Evolutionary conservation across 2,113 vertebrate species (phyloP).

Genomic region (Chaenocephalus aceratus): DNA sequence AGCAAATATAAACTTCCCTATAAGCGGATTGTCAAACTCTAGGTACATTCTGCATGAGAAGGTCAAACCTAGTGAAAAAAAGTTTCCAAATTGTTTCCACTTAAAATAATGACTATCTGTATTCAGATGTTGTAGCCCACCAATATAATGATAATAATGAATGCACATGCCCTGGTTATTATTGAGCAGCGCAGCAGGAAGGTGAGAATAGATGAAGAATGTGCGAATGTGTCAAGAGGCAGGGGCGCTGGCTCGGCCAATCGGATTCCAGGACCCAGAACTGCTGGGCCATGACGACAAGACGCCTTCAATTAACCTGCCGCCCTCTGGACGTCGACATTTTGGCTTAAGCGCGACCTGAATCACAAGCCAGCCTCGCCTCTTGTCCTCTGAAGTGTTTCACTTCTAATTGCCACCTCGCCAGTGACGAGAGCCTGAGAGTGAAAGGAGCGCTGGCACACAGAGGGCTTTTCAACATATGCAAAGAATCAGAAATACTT

Average conservation of each 20-base stretch:
- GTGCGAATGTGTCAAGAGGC: neutral
- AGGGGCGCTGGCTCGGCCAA: neutral
- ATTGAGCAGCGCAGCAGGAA: neutral
- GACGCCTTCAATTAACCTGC: constrained; percentile 71
- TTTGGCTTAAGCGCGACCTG: constrained; percentile 61
- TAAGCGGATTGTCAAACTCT: neutral
- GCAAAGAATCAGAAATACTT: neutral
- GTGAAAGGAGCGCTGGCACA: constrained; percentile 12
- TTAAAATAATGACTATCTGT: neutral
- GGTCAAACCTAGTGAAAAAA: neutral
- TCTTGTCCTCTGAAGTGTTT: constrained; percentile 39
- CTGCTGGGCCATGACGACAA: constrained; percentile 43
- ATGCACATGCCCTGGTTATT: constrained; percentile 18
- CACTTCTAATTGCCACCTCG: constrained; percentile 60
- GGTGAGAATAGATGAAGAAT: constrained; percentile 8
- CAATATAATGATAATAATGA: constrained; percentile 19
- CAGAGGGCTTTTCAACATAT: constrained; percentile 20
- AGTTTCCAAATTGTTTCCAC: too few relatives aligned
- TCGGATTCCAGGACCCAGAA: constrained; percentile 38
- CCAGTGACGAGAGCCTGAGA: constrained; percentile 14
- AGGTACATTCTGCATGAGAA: neutral
- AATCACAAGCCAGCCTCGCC: constrained; percentile 54
- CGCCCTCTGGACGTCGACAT: constrained; percentile 65
- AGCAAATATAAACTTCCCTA: constrained; percentile 3
- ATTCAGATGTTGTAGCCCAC: neutral